A percentile compares a stretch with the other conserved stretches of the same genome.
These are phyloP conservation scores for Hippasteria phrygiana DNA, from an alignment of 53 echinoderm and acorn worm species.

Conservation along the genomic window DNA sequence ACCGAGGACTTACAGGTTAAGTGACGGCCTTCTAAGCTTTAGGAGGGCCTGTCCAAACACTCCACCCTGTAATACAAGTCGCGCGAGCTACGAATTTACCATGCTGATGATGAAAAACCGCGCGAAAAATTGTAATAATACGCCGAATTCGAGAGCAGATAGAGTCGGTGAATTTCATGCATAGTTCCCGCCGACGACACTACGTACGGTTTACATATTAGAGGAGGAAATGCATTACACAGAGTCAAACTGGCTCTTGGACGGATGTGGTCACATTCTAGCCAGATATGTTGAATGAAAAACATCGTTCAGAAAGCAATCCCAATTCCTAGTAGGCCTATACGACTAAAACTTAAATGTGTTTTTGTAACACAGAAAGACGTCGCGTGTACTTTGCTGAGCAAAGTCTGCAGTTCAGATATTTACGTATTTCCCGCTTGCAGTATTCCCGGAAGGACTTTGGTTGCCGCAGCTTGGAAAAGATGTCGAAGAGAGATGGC, in stretches of 20 bases:
- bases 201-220: no score
- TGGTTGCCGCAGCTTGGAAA: background rate
- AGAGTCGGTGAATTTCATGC: no score
- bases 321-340: background rate
- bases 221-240: no score
- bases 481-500: background rate
- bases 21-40: background rate
- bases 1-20: background rate
- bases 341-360: background rate
- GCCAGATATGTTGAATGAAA: no score
- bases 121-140: background rate
- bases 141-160: no score
- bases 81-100: no score
- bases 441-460: background rate
- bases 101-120: background rate
- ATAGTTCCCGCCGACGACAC: no score
- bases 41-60: slow-evolving; percentile 1
- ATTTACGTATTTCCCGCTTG: background rate
- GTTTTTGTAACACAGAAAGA: background rate
- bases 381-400: background rate
- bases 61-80: background rate
- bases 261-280: no score
- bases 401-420: background rate
- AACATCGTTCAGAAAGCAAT: background rate
- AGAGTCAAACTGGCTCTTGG: no score